phyloP scores from a whole-genome alignment of 2,113 vertebrate species.

The human region DNA sequence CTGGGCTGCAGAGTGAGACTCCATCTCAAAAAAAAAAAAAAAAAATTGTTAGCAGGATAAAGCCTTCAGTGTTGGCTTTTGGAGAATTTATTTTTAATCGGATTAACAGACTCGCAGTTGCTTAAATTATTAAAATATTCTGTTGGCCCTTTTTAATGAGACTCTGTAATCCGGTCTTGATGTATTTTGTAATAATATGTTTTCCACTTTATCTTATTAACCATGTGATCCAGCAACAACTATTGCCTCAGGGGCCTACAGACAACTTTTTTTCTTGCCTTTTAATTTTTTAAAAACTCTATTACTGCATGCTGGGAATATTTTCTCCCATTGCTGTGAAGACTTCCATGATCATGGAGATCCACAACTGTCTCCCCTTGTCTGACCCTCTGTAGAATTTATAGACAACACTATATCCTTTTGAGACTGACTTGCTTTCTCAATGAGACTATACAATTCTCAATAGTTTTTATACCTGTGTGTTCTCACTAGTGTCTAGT shows the following conservation, averaged over 20 bases:
- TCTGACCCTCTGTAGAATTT: not conserved
- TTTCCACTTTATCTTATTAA: not conserved
- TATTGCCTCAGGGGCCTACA: not conserved
- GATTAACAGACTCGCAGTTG: not conserved
- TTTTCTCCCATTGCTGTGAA: not conserved
- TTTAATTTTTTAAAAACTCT: not conserved
- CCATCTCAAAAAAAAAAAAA: too few species aligned
- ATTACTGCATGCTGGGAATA: not conserved
- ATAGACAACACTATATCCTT: not conserved
- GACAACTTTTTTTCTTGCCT: not conserved
- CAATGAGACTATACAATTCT: not conserved
- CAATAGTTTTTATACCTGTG: not conserved
- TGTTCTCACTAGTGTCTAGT: not conserved
- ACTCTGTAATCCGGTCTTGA: not conserved
- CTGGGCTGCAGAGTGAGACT: too few species aligned
- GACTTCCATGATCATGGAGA: not conserved
- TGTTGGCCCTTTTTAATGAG: not conserved
- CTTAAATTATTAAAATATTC: not conserved
- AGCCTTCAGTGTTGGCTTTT: not conserved
- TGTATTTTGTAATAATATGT: not conserved
- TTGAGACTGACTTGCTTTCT: not conserved
- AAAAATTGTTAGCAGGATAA: not conserved
- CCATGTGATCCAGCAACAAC: not conserved
- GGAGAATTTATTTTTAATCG: not conserved
- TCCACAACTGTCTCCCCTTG: not conserved